Evolutionary conservation across 2,797 vertebrate species (phyloP), one percentile per base, ranked within the genome.

Genomic region (Schizopygopsis pylzovi): DNA sequence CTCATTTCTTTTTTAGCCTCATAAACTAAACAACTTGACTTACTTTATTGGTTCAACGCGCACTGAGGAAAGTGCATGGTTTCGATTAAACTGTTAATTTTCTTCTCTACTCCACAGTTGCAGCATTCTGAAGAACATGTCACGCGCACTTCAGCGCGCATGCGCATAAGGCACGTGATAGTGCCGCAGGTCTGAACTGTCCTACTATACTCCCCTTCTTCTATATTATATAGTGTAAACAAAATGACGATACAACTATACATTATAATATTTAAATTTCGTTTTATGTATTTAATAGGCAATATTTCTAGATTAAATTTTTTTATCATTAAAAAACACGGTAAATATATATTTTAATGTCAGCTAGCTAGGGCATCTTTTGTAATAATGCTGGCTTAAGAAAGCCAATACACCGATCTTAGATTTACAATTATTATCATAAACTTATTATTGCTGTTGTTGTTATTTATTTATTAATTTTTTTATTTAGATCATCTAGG

Each of bases 81-180:
- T 79, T 43, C 65, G 65, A 79, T 39, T 56, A 79, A 70, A 70
- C 28, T 33, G 4, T 52, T 77, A 13, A 28, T 43, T 49, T 71
- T 49, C 54, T 39, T 63, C 28, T 79, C 65, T 83, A 82, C 77
- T 87, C 59, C 81, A 49, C 85, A 65, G 81, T 20, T 45, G 41
- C 79, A 70, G 83, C 83, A 84, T 84, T 56, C 65, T 54, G 54
- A n/a, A 49, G 67, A 78, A 72, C 22, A 83, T 52, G 85, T 82
- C 85, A 82, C 73, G 41, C n/a, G 73, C 54, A 37, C 39, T 43
- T 54, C 33, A 43, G 37, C 4, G 12, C 76, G 77, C 71, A 79
- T 79, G 67, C 67, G 77, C 68, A 28, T 6, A 22, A 39, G 73
- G 52, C 76, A 84, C 61, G 72, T 77, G 45, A 76, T 25, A 15